Base-by-base conservation (phyloP, 2,888 invertebrate genomes). In the Drosophila flavopinicola region DNA sequence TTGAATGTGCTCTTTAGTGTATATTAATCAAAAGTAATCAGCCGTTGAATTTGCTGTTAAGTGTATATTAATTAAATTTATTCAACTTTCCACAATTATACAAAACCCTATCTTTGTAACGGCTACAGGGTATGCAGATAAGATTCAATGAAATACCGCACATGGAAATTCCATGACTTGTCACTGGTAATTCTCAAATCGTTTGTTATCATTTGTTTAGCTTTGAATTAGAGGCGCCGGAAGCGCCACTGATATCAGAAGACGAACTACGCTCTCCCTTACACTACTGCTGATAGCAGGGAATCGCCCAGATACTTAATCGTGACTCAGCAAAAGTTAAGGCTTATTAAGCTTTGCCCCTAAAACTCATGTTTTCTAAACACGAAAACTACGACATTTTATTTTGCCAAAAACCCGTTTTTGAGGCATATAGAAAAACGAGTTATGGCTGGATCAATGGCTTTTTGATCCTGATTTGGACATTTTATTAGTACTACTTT, bases 221-320 rank as follows among this genome's bases (percentile, higher is more conserved):
- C 30, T 37, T 33, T 35, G 25, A 10, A 6, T 0, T 32, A n/a
- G 10, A 48, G n/a, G 32, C 6, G 20, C 33, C 64, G 54, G 39
- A 61, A 45, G 27, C 17, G 24, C 17, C 9, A 4, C 9, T 54
- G 64, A 61, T 49, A 37, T 45, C 24, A 35, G 4, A 6, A 20
- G 13, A 10, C 13, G n/a, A 33, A 27, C 30, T 42, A 17, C 33
- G 29, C 15, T 30, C 24, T 25, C 30, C 11, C 25, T 20, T 23
- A 1, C 11, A 23, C 32, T 9, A 15, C 30, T 11, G 9, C 11
- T 53, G 61, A 60, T 68, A 68, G 23, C 29, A 23, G 33, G 11
- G 24, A 6, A 33, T 45, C 1, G 15, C n/a, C 20, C 17, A 39
- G 17, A 33, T n/a, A n/a, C 25, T 10, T 25, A 4, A 15, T 13